Conservation (phyloP, 2,888 invertebrate species). For the Xanthia togata region DNA sequence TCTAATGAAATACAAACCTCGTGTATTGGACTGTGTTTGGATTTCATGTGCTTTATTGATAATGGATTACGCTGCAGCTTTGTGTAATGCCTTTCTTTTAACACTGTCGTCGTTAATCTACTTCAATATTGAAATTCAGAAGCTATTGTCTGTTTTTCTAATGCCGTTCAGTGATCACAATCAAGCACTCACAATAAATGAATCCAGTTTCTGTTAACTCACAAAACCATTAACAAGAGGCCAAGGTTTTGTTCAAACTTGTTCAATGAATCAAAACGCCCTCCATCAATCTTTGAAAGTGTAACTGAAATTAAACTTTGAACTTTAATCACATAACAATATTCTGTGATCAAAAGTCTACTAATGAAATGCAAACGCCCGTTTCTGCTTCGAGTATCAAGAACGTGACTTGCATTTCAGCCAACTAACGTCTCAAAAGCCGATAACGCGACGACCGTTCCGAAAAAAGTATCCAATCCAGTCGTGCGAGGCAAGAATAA, state of each 20-base stretch:
- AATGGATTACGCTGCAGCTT: not conserved
- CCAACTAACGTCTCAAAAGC: conserved; percentile 59
- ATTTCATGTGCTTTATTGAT: not conserved
- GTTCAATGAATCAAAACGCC: conserved; percentile 58
- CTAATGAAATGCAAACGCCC: conserved; percentile 68
- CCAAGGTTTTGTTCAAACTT: conserved; percentile 44
- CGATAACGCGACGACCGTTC: conserved; percentile 60
- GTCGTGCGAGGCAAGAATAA: conserved; percentile 71
- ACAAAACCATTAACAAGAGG: conserved; percentile 30
- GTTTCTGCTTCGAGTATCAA: conserved; percentile 60
- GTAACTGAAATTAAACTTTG: conserved; percentile 60
- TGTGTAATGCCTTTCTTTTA: conserved; percentile 5
- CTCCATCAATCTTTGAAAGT: conserved; percentile 50
- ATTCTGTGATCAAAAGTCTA: conserved; percentile 66
- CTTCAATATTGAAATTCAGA: not conserved
- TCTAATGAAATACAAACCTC: conserved; percentile 23
- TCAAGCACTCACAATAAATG: conserved; percentile 34
- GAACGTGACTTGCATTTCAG: conserved; percentile 66
- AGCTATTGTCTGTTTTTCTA: conserved; percentile 5
- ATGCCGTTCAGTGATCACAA: conserved; percentile 28
- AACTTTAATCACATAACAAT: conserved; percentile 66
- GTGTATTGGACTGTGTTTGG: conserved; percentile 3
- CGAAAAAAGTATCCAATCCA: conserved; percentile 66
- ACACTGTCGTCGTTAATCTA: not conserved
- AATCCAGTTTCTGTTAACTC: conserved; percentile 28